These are phyloP conservation scores for Hesperia comma DNA, from an alignment of 2,888 invertebrate genomes.

Conservation along the genomic window DNA sequence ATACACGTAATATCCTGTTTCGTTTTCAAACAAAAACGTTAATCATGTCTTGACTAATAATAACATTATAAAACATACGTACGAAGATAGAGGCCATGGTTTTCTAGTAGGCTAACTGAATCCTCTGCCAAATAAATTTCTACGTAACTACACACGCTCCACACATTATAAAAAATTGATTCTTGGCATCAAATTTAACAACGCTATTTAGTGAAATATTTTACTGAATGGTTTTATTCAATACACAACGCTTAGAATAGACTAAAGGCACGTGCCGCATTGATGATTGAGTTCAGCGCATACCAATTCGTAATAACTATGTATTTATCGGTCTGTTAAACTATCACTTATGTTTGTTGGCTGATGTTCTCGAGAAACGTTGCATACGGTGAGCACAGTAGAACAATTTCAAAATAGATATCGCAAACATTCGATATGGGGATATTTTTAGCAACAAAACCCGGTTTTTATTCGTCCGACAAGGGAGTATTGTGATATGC, in stretches of 20 bases:
- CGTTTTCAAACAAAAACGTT: conserved; percentile 42
- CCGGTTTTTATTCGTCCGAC: conserved; percentile 75
- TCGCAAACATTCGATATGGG: conserved; percentile 82
- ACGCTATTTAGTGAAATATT: conserved; percentile 47
- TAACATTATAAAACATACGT: conserved; percentile 32
- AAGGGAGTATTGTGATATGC: conserved; percentile 75
- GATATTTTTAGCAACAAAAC: conserved; percentile 80
- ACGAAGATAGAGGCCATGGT: conserved; percentile 29
- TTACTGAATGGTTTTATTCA: conserved; percentile 30
- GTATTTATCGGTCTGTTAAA: conserved; percentile 10
- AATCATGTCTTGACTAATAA: conserved; percentile 44
- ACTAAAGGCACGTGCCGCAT: background rate
- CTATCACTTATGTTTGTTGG: conserved; percentile 36
- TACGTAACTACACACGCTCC: conserved; percentile 37
- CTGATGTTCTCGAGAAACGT: conserved; percentile 43
- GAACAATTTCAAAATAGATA: conserved; percentile 78
- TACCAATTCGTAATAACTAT: conserved; percentile 14
- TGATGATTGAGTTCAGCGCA: conserved; percentile 9
- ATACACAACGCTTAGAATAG: conserved; percentile 10
- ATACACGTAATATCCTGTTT: conserved; percentile 55
- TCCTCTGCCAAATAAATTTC: conserved; percentile 39
- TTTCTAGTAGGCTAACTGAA: conserved; percentile 22
- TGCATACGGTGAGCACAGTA: conserved; percentile 53
- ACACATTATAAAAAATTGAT: conserved; percentile 25
- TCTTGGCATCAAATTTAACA: conserved; percentile 51